These are phyloP conservation scores for Collichthys lucidus DNA, from an alignment of 2,113 vertebrate genomes.

Conservation along the genomic window DNA sequence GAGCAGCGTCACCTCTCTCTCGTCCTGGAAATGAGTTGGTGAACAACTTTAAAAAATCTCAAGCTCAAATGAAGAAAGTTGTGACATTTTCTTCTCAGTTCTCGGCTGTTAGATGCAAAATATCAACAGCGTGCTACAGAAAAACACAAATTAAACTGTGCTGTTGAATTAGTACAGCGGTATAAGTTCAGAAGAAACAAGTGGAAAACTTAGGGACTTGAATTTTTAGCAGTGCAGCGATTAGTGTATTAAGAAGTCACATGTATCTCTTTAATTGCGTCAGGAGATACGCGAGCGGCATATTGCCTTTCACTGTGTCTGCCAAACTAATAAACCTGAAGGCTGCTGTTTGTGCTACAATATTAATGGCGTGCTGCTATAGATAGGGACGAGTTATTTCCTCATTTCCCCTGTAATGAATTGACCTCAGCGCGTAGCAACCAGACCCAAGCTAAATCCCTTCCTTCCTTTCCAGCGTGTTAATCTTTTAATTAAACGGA, in stretches of 20 bases:
- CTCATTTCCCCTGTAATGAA: slow-evolving; percentile 74
- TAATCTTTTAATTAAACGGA: slow-evolving; percentile 79
- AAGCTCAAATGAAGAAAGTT: too few species aligned
- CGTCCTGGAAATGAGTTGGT: not conserved
- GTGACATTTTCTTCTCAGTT: not conserved
- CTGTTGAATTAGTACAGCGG: too few species aligned
- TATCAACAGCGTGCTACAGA: not conserved
- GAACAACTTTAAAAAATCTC: not conserved
- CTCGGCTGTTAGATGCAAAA: not conserved
- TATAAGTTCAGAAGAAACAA: not conserved
- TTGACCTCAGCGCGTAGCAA: slow-evolving; percentile 54
- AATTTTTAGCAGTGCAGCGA: not conserved
- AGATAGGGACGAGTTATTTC: slow-evolving; percentile 65
- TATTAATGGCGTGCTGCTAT: slow-evolving; percentile 51
- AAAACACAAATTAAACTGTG: too few species aligned
- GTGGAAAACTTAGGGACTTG: too few species aligned
- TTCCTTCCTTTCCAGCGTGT: slow-evolving; percentile 69
- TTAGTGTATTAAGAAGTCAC: not conserved
- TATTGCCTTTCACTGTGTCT: not conserved
- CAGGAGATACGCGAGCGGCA: not conserved
- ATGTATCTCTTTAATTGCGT: not conserved
- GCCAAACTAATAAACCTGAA: slow-evolving; percentile 32
- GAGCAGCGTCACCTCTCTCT: too few species aligned
- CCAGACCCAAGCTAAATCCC: slow-evolving; percentile 70
- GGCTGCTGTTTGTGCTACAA: slow-evolving; percentile 38